Evolutionary conservation across 92 coral and sea anemone genomes (phyloP).

Genomic region (Nematostella vectensis): DNA sequence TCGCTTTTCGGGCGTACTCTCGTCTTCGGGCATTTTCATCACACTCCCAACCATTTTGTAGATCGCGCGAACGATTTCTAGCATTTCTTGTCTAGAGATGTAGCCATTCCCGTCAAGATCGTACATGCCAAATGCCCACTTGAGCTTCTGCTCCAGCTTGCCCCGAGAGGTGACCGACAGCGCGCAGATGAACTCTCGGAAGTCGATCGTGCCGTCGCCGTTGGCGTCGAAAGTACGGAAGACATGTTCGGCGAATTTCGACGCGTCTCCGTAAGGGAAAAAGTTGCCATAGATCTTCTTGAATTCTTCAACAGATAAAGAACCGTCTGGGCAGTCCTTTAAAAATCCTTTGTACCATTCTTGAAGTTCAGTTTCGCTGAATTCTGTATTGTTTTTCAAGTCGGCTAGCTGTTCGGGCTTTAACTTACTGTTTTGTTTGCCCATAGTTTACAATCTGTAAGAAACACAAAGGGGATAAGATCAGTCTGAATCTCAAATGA

Average conservation of each 20-base stretch:
- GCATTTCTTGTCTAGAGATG: conserved; percentile 80
- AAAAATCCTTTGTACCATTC: conserved; percentile 97
- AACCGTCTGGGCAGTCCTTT: conserved; percentile 87
- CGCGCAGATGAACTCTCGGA: conserved; percentile 99
- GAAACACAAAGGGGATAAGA: too few species aligned
- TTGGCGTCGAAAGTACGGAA: conserved; percentile 93
- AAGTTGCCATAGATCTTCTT: conserved; percentile 93
- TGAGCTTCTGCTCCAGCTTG: conserved; percentile 84
- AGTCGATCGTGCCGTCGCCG: conserved; percentile 82
- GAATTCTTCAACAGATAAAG: conserved; percentile 81
- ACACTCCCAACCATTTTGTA: conserved; percentile 98
- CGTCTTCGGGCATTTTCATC: conserved; percentile 98
- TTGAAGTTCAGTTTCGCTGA: conserved; percentile 79
- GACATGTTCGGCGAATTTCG: conserved; percentile 96
- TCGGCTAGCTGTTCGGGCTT: conserved; percentile 85
- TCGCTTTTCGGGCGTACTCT: conserved; percentile 94
- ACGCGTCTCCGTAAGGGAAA: conserved; percentile 97
- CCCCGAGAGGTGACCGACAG: conserved; percentile 98
- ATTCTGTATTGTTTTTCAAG: conserved; percentile 71
- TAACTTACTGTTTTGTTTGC: conserved; percentile 95
- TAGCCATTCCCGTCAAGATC: conserved; percentile 87
- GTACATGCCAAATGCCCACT: conserved; percentile 99
- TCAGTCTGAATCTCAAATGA: too few species aligned
- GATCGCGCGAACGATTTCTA: conserved; percentile 90
- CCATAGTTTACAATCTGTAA: too few species aligned